Percentiles rank a stretch among this genome's conserved stretches.
phyloP scores from a whole-genome alignment of 2,797 vertebrate genomes.

The Borostomias antarcticus region DNA sequence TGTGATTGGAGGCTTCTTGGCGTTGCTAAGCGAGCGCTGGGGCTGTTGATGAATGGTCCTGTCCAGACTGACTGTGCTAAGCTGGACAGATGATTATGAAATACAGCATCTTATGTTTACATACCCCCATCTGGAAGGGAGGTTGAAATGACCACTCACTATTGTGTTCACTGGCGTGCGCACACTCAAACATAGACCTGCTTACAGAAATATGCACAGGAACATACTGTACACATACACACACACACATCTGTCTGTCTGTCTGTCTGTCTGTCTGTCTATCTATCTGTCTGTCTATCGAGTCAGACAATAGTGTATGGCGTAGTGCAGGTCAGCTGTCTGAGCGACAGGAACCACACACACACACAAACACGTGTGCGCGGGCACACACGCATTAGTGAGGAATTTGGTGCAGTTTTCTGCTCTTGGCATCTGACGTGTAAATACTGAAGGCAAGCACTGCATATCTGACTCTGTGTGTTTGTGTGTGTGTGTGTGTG shows the following conservation, averaged over 20 bases:
- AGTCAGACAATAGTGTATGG: conserved; percentile 6
- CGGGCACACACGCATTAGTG: neutral
- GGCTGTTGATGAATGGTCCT: conserved; percentile 33
- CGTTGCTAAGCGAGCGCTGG: neutral
- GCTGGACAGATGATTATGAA: conserved; percentile 41
- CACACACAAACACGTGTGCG: neutral
- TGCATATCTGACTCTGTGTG: neutral
- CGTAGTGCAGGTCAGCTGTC: conserved; percentile 9
- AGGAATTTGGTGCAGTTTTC: neutral
- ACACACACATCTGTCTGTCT: neutral
- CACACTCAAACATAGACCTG: neutral
- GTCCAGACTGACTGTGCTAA: conserved; percentile 40
- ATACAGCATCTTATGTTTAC: conserved; percentile 26
- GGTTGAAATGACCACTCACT: neutral
- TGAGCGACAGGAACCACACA: conserved; percentile 4
- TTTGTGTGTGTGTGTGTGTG: neutral
- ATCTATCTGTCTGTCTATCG: neutral
- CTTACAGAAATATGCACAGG: neutral
- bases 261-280: neutral
- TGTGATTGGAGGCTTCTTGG: conserved; percentile 28
- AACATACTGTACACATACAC: conserved; percentile 4
- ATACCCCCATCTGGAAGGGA: conserved; percentile 22
- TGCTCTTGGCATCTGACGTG: no score
- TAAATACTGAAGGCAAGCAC: neutral
- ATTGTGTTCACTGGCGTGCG: no score